Percentiles rank a stretch among this genome's conserved stretches.
These are phyloP conservation scores for Allacma fusca DNA, from an alignment of 2,888 invertebrate genomes.

Conservation along the genomic window DNA sequence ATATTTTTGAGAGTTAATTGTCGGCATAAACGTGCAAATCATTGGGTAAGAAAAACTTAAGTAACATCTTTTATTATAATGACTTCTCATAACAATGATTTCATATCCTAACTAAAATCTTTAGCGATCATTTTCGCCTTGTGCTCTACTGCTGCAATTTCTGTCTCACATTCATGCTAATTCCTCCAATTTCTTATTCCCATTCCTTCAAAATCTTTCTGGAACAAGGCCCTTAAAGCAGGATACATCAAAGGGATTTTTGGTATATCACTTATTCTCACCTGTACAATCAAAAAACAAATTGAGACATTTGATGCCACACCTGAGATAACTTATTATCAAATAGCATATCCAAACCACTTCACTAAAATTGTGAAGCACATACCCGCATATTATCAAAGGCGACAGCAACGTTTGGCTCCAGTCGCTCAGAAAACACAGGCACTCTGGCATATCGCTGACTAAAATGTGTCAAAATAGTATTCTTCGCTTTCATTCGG, in stretches of 20 bases:
- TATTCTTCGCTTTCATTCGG: constrained; percentile 84
- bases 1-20: too few species aligned
- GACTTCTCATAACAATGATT: too few species aligned
- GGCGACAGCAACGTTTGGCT: constrained; percentile 81
- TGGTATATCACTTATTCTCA: too few species aligned
- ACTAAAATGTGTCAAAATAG: constrained; percentile 94
- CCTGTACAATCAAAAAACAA: constrained; percentile 62
- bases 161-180: neutral
- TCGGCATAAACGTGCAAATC: too few species aligned
- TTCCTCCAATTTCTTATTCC: constrained; percentile 71
- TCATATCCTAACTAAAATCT: too few species aligned
- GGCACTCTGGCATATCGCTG: constrained; percentile 92
- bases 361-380: neutral
- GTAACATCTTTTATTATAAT: too few species aligned
- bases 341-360: neutral
- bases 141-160: neutral
- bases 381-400: constrained; percentile 90
- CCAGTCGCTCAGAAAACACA: constrained; percentile 70
- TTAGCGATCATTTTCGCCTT: neutral
- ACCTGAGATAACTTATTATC: too few species aligned
- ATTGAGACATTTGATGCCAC: constrained; percentile 34
- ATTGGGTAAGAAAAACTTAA: too few species aligned
- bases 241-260: constrained; percentile 80
- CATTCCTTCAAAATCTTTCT: constrained; percentile 80
- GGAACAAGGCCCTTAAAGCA: constrained; percentile 81